These are phyloP conservation scores for Dendronephthya gigantea DNA, from an alignment of 64 coral and sea anemone species.

Conservation along the genomic window DNA sequence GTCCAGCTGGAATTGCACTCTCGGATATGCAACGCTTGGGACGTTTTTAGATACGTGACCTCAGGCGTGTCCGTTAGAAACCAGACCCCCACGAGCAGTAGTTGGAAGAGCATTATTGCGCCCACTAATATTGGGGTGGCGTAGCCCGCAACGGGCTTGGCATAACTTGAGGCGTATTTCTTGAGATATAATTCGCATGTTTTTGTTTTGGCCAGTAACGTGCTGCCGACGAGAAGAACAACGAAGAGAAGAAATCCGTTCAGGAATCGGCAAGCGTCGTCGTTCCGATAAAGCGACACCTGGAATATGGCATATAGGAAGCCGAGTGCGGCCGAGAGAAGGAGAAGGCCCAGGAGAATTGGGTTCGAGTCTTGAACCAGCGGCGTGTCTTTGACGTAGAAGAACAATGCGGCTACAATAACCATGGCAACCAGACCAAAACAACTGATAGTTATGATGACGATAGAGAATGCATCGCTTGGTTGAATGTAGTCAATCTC, in stretches of 20 bases:
- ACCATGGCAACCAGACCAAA: constrained; percentile 40
- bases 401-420: constrained; percentile 22
- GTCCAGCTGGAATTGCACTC: constrained; percentile 51
- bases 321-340: constrained; percentile 34
- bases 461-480: constrained; percentile 36
- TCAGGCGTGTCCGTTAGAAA: constrained; percentile 22
- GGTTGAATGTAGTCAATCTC: constrained; percentile 32
- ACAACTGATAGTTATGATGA: constrained; percentile 43
- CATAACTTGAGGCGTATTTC: constrained; percentile 33
- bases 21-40: constrained; percentile 43
- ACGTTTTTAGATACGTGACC: constrained; percentile 42
- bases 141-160: constrained; percentile 17
- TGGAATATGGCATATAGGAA: constrained; percentile 41
- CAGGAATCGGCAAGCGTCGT: constrained; percentile 24
- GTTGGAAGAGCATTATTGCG: constrained; percentile 28
- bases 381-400: constrained; percentile 27
- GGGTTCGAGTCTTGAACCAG: constrained; percentile 45
- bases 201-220: constrained; percentile 60
- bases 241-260: constrained; percentile 35
- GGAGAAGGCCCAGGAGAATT: constrained; percentile 31
- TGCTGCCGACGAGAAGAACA: constrained; percentile 38
- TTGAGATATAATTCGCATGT: constrained; percentile 29
- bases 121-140: constrained; percentile 29
- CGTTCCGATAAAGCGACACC: constrained; percentile 40
- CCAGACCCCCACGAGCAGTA: constrained; percentile 52